These are phyloP conservation scores for Heliornis fulica DNA, from an alignment of 2,113 vertebrate species.

Conservation along the genomic window DNA sequence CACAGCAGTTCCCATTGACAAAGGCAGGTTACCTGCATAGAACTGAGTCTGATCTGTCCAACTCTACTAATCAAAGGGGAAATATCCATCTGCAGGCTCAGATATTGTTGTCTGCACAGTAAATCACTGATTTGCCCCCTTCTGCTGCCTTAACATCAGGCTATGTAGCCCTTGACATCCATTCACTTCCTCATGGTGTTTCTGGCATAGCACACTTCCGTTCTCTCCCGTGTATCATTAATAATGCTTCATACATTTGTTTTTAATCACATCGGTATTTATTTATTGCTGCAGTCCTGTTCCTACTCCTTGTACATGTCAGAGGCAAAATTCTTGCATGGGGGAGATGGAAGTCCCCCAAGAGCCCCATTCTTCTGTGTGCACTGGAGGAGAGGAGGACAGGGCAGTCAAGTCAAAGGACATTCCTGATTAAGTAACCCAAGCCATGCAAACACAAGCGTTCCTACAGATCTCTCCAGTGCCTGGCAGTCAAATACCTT, in stretches of 20 bases:
- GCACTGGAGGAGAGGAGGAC: background rate
- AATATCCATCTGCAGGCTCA: background rate
- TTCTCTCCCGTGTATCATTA: conserved; percentile 31
- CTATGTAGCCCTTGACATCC: background rate
- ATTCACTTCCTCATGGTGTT: conserved; percentile 14
- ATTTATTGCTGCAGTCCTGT: conserved; percentile 25
- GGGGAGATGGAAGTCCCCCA: conserved; percentile 24
- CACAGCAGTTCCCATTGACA: background rate
- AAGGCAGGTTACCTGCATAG: background rate
- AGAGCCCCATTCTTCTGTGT: conserved; percentile 23
- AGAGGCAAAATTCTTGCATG: conserved; percentile 13
- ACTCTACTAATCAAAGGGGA: background rate
- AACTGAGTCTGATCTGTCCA: background rate
- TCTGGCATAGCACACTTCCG: background rate
- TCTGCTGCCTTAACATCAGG: background rate
- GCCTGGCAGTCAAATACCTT: background rate
- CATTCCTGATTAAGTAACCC: conserved; percentile 16
- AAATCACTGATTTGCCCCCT: background rate
- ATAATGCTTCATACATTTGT: conserved; percentile 45
- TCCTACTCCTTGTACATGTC: conserved; percentile 4
- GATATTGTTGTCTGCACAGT: background rate
- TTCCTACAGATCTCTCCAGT: background rate
- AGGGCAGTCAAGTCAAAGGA: background rate
- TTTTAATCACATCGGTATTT: conserved; percentile 31
- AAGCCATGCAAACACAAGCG: background rate